Conservation (phyloP, 30 jellyfish, hydroid and myxozoan genomes). For the Hydractinia echinata region DNA sequence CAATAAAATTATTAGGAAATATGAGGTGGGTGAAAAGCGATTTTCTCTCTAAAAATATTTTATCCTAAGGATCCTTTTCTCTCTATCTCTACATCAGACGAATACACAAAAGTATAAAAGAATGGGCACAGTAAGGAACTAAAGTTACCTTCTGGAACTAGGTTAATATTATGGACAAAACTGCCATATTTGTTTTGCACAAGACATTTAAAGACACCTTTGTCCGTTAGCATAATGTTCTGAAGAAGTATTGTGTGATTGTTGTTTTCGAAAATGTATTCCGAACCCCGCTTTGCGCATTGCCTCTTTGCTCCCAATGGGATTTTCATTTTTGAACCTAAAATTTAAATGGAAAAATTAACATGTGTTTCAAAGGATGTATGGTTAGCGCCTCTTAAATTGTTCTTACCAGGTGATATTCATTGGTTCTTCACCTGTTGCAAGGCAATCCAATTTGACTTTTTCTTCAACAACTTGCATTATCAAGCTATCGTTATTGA, state of each 20-base stretch:
- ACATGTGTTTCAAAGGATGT: not conserved
- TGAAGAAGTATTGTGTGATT: constrained; percentile 21
- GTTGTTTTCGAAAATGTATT: not conserved
- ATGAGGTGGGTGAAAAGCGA: no score
- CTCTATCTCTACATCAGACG: no score
- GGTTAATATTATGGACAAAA: constrained; percentile 3
- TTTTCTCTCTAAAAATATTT: no score
- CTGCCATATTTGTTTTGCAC: constrained; percentile 43
- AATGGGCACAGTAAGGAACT: not conserved
- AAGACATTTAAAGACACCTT: constrained; percentile 44
- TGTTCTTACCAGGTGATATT: constrained; percentile 34
- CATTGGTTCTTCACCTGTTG: constrained; percentile 33
- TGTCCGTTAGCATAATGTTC: constrained; percentile 33
- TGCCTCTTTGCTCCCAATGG: not conserved
- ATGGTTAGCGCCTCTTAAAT: not conserved
- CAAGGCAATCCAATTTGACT: constrained; percentile 27
- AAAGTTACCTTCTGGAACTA: constrained; percentile 23
- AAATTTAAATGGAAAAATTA: not conserved
- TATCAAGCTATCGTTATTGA: not conserved
- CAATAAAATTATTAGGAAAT: no score
- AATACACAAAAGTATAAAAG: no score
- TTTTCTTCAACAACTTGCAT: constrained; percentile 29
- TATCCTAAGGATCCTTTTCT: no score
- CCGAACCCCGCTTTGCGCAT: not conserved
- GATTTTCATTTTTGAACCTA: not conserved